phyloP scores from a whole-genome alignment of 1,140 invertebrate species.

The Pararge aegeria region DNA sequence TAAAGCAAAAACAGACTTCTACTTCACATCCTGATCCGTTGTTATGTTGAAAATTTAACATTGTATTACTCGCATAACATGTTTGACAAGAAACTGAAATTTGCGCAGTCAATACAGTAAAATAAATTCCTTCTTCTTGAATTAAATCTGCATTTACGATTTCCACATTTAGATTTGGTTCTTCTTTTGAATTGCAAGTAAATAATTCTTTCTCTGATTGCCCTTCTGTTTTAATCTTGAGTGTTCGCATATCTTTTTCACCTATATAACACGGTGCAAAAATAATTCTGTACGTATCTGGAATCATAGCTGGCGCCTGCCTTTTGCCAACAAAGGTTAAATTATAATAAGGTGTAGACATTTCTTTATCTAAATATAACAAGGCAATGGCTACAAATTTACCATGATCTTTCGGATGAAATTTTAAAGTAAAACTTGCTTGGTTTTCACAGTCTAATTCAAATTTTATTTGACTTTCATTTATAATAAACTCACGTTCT shows the following conservation, averaged over 20 bases:
- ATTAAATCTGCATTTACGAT: slow-evolving; percentile 39
- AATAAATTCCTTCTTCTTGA: slow-evolving; percentile 20
- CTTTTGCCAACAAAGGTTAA: slow-evolving; percentile 61
- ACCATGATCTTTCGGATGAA: slow-evolving; percentile 61
- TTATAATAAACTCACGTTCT: slow-evolving; percentile 42
- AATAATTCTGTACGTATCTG: slow-evolving; percentile 52
- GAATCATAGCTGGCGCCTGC: slow-evolving; percentile 44
- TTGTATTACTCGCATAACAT: slow-evolving; percentile 39
- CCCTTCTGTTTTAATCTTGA: slow-evolving; percentile 50
- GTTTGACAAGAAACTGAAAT: slow-evolving; percentile 43
- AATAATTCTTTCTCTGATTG: slow-evolving; percentile 45
- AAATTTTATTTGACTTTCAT: slow-evolving; percentile 61
- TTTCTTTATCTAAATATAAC: slow-evolving; percentile 61
- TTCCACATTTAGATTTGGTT: slow-evolving; percentile 41
- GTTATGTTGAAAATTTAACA: slow-evolving; percentile 49
- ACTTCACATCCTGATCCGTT: slow-evolving; percentile 55
- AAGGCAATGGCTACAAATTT: slow-evolving; percentile 55
- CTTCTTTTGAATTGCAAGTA: slow-evolving; percentile 50
- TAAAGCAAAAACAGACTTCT: slow-evolving; percentile 63
- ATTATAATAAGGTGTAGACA: slow-evolving; percentile 60
- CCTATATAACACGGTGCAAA: slow-evolving; percentile 55
- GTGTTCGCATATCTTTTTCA: slow-evolving; percentile 30
- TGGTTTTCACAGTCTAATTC: slow-evolving; percentile 43
- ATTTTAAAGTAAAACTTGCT: slow-evolving; percentile 47
- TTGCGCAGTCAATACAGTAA: slow-evolving; percentile 44